Base-by-base conservation (phyloP, 2,888 invertebrate genomes). In the Sminthurinus aureus region DNA sequence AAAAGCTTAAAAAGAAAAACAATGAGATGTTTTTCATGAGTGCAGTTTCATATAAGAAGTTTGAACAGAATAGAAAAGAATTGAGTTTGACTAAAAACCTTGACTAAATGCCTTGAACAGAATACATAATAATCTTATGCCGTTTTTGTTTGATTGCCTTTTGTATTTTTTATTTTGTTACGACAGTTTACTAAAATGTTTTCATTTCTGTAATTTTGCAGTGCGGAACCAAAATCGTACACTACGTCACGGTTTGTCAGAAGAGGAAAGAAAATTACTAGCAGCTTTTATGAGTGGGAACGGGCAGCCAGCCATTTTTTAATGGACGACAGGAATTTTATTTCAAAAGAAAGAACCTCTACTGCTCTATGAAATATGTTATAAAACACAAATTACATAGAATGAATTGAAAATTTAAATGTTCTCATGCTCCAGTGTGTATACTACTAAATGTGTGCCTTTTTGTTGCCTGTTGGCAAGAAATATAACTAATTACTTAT, bases 211-310 rank as follows among this genome's bases (percentile, higher is more conserved):
- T 66, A 22, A 22, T 83, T 84, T 93, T 92, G 75, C 92, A 95
- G 95, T 96, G 91, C 93, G 95, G 90, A 93, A 38, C 6, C 38
- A 38, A 38, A 38, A 38, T 38, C 38, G 95, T 91, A 95, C 95
- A 86, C 91, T 95, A 89, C 94, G 95, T 90, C 94, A 94, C 91
- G 95, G 95, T 88, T 92, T 96, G 89, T 94, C 94, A 86, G 94
- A 95, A 90, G 95, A 95, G 91, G 95, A 95, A 90, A 93, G 94
- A 91, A 94, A 94, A 90, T 93, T 94, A 90, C 93, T 95, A 89
- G 94, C 94, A 89, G 93, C 94, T 87, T 88, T 90, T 58, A 83
- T 85, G 84, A 38, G 3, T 58, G 85, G 81, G 20, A 85, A 83
- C 69, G 85, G 85, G 22, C 85, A 85, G 66, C 52, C 85, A 9